Evolutionary conservation across 2,888 invertebrate genomes (phyloP).

Genomic region (Drosophila barbarae): DNA sequence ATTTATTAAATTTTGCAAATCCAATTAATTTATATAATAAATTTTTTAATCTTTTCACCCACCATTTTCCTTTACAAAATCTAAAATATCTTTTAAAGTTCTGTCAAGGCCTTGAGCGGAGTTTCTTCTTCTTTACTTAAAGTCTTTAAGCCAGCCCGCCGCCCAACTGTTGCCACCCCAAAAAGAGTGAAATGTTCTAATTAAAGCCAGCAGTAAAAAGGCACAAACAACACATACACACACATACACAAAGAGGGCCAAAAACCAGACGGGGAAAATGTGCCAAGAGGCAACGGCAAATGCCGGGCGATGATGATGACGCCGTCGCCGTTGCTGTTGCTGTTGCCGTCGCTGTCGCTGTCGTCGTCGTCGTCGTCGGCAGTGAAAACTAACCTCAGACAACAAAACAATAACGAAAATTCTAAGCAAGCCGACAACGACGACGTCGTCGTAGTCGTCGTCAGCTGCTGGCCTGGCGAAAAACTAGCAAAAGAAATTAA

Average conservation of each 20-base stretch:
- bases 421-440: slow-evolving; percentile 60
- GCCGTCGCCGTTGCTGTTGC: slow-evolving; percentile 16
- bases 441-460: slow-evolving; percentile 19
- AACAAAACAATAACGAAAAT: slow-evolving; percentile 73
- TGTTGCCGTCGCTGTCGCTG: slow-evolving; percentile 13
- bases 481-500: slow-evolving; percentile 73
- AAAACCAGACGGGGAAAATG: slow-evolving; percentile 59
- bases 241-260: slow-evolving; percentile 2
- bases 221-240: slow-evolving; percentile 21
- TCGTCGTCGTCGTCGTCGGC: slow-evolving; percentile 48
- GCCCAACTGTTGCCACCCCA: slow-evolving; percentile 67
- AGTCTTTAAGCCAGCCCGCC: slow-evolving; percentile 59
- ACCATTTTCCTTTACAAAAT: background rate
- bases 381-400: slow-evolving; percentile 74
- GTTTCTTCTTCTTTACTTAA: slow-evolving; percentile 7
- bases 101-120: slow-evolving; percentile 7
- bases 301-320: slow-evolving; percentile 14
- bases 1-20: too few relatives aligned
- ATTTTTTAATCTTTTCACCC: fast-evolving
- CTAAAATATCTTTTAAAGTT: slow-evolving; percentile 2
- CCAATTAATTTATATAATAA: background rate
- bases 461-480: slow-evolving; percentile 35
- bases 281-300: slow-evolving; percentile 57
- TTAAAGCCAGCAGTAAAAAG: slow-evolving; percentile 71
- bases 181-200: slow-evolving; percentile 63